Evolutionary conservation across 2,797 vertebrate species (phyloP).

Genomic region (Periparus ater): DNA sequence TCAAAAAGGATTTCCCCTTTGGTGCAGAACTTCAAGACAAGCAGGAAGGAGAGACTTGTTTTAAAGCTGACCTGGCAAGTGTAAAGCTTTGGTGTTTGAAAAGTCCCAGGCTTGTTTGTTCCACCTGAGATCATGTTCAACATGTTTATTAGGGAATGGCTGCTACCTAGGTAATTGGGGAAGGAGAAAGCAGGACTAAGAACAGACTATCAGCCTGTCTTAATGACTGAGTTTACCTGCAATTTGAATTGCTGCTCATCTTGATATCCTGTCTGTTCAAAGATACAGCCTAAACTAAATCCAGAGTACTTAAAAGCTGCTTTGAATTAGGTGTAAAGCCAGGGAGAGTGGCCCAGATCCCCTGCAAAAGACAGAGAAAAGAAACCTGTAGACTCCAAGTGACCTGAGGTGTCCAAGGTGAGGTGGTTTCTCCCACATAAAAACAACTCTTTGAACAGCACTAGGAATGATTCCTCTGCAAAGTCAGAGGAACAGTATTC

Average conservation of each 20-base stretch:
- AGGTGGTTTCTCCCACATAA: neutral
- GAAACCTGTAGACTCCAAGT: neutral
- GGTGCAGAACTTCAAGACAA: slow-evolving; percentile 63
- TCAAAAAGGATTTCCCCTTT: slow-evolving; percentile 64
- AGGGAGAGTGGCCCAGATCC: neutral
- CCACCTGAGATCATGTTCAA: neutral
- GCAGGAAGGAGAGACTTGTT: slow-evolving; percentile 63
- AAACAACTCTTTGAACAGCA: neutral
- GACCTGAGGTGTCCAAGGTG: neutral
- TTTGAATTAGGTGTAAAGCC: neutral
- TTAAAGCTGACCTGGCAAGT: slow-evolving; percentile 55
- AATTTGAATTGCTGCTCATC: neutral
- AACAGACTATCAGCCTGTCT: neutral
- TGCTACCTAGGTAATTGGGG: neutral
- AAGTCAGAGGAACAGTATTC: neutral
- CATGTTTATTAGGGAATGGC: slow-evolving; percentile 32
- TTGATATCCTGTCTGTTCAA: neutral
- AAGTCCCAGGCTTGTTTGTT: slow-evolving; percentile 44
- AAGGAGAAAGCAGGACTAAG: neutral
- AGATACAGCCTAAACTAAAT: neutral
- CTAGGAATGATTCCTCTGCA: neutral
- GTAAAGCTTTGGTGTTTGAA: slow-evolving; percentile 36
- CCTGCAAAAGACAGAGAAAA: neutral
- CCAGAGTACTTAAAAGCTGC: neutral
- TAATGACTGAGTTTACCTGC: slow-evolving; percentile 5